A percentile compares a stretch with the other conserved stretches of the same genome.
These are phyloP conservation scores for Leptestheria dahalacensis DNA, from an alignment of 1,140 invertebrate species.

Conservation along the genomic window DNA sequence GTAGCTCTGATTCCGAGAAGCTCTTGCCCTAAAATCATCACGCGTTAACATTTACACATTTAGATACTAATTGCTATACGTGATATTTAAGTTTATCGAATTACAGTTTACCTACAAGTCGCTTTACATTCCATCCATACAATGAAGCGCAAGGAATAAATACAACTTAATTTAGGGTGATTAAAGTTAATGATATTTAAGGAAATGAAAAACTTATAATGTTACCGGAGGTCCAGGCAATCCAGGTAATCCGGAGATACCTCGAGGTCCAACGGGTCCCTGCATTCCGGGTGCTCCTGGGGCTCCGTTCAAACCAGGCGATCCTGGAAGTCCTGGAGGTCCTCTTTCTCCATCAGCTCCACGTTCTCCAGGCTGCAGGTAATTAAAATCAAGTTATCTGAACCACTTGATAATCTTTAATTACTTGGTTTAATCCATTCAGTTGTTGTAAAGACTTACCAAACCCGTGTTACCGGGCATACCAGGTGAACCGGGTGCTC, in stretches of 20 bases:
- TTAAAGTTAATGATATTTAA: background rate
- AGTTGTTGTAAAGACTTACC: too few relatives aligned
- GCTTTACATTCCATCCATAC: too few relatives aligned
- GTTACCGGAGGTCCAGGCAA: constrained; percentile 24
- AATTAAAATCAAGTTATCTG: background rate
- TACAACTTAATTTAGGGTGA: background rate
- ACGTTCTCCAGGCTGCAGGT: constrained; percentile 32
- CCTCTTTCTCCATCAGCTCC: constrained; percentile 36
- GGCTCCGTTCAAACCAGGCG: constrained; percentile 19
- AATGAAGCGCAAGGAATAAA: too few relatives aligned
- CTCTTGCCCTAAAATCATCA: constrained; percentile 33
- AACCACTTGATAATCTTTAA: constrained; percentile 12
- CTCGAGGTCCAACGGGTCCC: constrained; percentile 11
- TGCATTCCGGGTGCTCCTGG: constrained; percentile 21
- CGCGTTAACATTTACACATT: background rate
- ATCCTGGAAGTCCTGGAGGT: constrained; percentile 22
- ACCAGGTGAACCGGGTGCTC: constrained; percentile 25
- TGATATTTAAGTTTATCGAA: background rate
- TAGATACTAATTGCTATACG: background rate
- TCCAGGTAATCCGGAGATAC: constrained; percentile 19
- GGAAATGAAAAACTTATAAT: constrained; percentile 5
- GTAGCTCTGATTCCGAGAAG: constrained; percentile 34
- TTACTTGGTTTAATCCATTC: too few relatives aligned
- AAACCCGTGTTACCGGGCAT: constrained; percentile 20
- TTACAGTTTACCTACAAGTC: background rate